phyloP scores from a whole-genome alignment of 2,113 vertebrate species.

The Agelaius tricolor region DNA sequence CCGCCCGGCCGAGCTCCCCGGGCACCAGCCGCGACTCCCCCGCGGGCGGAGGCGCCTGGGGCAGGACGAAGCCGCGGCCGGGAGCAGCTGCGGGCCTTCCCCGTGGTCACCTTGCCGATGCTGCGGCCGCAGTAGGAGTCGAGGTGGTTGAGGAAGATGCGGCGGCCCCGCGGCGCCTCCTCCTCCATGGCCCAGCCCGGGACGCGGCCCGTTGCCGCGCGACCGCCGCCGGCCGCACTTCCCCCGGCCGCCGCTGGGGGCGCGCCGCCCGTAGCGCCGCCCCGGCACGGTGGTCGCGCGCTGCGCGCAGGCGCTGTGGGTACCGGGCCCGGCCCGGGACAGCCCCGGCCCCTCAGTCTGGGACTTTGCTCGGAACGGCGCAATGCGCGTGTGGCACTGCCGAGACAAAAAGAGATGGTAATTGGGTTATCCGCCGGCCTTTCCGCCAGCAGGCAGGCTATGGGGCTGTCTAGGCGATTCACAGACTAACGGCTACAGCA shows the following conservation, averaged over 20 bases:
- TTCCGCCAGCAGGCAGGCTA: not conserved
- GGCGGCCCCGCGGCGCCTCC: not conserved
- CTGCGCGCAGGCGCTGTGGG: not conserved
- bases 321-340: not conserved
- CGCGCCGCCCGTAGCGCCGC: too few species aligned
- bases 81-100: not conserved
- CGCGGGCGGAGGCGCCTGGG: not conserved
- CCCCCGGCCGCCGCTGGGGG: too few species aligned
- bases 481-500: not conserved
- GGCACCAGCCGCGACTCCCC: not conserved
- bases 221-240: not conserved
- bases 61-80: not conserved
- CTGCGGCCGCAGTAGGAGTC: conserved; percentile 78
- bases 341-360: fast-evolving
- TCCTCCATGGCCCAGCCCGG: not conserved
- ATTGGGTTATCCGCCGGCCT: too few species aligned
- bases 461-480: not conserved
- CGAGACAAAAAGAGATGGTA: not conserved
- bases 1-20: not conserved
- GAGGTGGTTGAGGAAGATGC: conserved; percentile 84
- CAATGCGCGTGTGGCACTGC: fast-evolving
- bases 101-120: conserved; percentile 80
- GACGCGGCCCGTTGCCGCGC: conserved; percentile 29
- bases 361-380: fast-evolving
- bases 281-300: too few species aligned